Percentiles rank a stretch among this genome's conserved stretches.
phyloP scores from a whole-genome alignment of 2,797 vertebrate species.

The Oophaga sylvatica region DNA sequence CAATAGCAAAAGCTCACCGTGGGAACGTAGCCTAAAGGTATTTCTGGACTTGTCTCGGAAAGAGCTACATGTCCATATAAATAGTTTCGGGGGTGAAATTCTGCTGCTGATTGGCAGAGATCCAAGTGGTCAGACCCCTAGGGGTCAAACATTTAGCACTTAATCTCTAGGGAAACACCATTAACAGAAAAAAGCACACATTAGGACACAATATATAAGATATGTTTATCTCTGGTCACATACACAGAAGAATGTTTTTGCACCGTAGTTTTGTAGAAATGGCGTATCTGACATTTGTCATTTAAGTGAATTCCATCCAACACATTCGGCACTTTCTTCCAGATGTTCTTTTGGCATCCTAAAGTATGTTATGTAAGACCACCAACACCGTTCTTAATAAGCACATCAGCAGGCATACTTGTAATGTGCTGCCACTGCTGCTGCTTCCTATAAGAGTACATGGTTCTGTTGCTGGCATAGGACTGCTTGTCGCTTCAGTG shows the following conservation, averaged over 20 bases:
- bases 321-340: not conserved
- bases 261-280: not conserved
- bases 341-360: not conserved
- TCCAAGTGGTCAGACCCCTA: too few relatives aligned
- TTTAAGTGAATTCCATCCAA: not conserved
- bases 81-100: too few relatives aligned
- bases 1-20: too few relatives aligned
- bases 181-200: not conserved
- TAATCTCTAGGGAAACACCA: not conserved
- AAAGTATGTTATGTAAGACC: constrained; percentile 13
- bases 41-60: too few relatives aligned
- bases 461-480: not conserved
- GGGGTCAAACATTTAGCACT: not conserved
- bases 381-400: constrained; percentile 24
- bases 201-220: not conserved
- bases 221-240: not conserved
- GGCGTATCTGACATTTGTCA: not conserved
- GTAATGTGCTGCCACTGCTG: constrained; percentile 4
- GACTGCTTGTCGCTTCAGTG: not conserved
- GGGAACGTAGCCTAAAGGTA: too few relatives aligned
- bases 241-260: not conserved
- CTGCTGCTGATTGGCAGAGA: too few relatives aligned
- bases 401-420: not conserved
- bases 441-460: not conserved
- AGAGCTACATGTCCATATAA: too few relatives aligned